Evolutionary conservation across 2,888 invertebrate species (phyloP), one percentile per base, ranked within the genome.

Genomic region (Endotricha flammealis): DNA sequence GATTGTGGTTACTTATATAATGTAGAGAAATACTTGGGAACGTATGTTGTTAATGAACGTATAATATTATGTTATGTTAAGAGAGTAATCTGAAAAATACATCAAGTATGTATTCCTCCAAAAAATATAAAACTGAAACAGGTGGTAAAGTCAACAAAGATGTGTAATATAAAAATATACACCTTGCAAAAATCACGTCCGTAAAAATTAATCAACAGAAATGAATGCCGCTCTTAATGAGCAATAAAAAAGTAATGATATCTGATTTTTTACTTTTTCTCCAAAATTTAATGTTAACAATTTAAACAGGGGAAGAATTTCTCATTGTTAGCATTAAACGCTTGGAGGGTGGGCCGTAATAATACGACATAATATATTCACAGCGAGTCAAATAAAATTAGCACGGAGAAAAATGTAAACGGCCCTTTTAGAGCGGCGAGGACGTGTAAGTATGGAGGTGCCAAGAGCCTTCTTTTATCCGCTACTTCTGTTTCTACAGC

Each of bases 361-460:
- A 83, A 85, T 82, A 79, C 78, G 75, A 66, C 69, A 82, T 85
- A 85, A 85, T 86, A 85, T 83, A 85, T 86, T 85, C 85, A 81
- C 73, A 77, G 64, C 62, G 77, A 83, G 83, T 81, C 80, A 85
- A 85, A 85, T 85, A 82, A 85, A 86, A 86, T 86, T 85, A 86
- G 86, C 77, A 81, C 82, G 80, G 73, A 81, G 79, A 85, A 85
- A 85, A 85, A 86, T 86, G 81, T 85, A 79, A 85, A 82, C 81
- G 85, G 68, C 64, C 65, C 66, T 77, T 79, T 83, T 78, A 80
- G 71, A 69, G 73, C 64, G 66, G 66, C 53, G 64, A 73, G 75
- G 67, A 82, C 85, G 81, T 81, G 83, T 75, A 75, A 72, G 80
- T 66, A 78, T 80, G 64, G 59, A 53, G 55, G 58, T 58, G 59